A percentile compares a stretch with the other conserved stretches of the same genome.
phyloP scores from a whole-genome alignment of 2,113 vertebrate species.

The Aramus guarauna region DNA sequence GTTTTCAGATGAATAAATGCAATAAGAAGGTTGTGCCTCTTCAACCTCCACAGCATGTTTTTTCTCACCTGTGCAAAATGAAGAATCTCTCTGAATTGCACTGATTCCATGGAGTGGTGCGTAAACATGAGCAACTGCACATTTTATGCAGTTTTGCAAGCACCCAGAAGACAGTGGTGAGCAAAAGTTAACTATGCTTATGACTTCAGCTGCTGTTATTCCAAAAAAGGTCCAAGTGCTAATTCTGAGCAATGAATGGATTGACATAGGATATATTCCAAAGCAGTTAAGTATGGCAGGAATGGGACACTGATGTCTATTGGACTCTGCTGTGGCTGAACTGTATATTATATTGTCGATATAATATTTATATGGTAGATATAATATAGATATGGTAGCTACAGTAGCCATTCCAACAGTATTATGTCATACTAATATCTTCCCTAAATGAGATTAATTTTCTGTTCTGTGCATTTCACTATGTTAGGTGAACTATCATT shows the following conservation, averaged over 20 bases:
- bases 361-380: not conserved
- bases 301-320: not conserved
- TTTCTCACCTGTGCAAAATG: not conserved
- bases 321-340: not conserved
- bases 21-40: slow-evolving; percentile 21
- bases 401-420: not conserved
- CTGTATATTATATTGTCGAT: not conserved
- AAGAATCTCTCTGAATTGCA: not conserved
- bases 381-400: not conserved
- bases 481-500: not conserved
- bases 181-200: not conserved
- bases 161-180: not conserved
- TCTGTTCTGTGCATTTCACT: not conserved
- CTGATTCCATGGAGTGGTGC: not conserved
- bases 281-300: not conserved
- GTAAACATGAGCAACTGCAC: not conserved
- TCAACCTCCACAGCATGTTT: slow-evolving; percentile 20
- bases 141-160: not conserved
- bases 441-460: not conserved
- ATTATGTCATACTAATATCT: not conserved
- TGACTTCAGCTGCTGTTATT: not conserved
- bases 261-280: not conserved
- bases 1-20: slow-evolving; percentile 45
- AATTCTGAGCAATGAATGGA: not conserved
- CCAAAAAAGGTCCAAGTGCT: not conserved